These are phyloP conservation scores for Nemotelus pantherinus DNA, from an alignment of 2,888 invertebrate species.

Conservation along the genomic window DNA sequence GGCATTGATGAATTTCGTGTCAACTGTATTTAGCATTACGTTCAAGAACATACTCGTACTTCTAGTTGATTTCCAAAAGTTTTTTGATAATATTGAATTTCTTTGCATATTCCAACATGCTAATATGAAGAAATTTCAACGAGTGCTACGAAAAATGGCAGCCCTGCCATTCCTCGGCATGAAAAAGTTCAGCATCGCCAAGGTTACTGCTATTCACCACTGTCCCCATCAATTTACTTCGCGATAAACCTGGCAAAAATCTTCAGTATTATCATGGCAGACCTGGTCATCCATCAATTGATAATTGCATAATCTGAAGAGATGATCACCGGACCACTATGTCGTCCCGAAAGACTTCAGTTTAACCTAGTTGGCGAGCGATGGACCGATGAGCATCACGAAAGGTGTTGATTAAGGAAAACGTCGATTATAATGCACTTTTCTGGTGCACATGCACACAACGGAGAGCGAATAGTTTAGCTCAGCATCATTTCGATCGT, in stretches of 20 bases:
- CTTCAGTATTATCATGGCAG: conserved; percentile 33
- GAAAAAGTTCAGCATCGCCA: background rate
- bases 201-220: conserved; percentile 24
- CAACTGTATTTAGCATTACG: no score
- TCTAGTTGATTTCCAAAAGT: no score
- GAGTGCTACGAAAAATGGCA: no score
- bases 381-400: conserved; percentile 25
- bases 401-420: conserved; percentile 45
- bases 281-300: conserved; percentile 43
- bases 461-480: conserved; percentile 6
- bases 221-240: background rate
- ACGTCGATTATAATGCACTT: conserved; percentile 37
- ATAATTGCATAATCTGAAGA: conserved; percentile 44
- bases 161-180: no score
- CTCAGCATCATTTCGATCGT: conserved; percentile 21
- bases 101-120: no score
- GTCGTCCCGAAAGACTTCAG: conserved; percentile 10
- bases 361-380: conserved; percentile 26
- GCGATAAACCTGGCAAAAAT: conserved; percentile 28
- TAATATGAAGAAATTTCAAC: no score
- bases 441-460: conserved; percentile 8
- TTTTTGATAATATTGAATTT: no score
- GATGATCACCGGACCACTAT: conserved; percentile 34
- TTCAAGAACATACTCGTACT: no score
- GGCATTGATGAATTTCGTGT: no score